phyloP scores from a whole-genome alignment of 1,140 invertebrate genomes.

The Acyrthosiphon pisum region DNA sequence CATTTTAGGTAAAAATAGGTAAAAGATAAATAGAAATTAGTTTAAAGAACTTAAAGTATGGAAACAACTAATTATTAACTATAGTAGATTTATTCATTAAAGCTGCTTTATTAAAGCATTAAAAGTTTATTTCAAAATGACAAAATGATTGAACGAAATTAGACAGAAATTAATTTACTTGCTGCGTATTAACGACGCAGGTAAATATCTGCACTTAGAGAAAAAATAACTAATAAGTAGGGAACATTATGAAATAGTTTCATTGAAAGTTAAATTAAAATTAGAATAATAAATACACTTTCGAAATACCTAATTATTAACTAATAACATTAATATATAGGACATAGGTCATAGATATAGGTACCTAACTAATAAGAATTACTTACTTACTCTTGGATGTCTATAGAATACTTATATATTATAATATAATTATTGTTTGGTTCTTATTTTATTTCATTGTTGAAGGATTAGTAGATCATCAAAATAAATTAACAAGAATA shows the following conservation, averaged over 20 bases:
- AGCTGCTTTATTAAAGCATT: background rate
- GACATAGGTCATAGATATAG: too few relatives aligned
- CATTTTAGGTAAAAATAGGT: background rate
- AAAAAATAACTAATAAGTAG: background rate
- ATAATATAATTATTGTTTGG: background rate
- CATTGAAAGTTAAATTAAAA: background rate
- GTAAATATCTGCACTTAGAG: background rate
- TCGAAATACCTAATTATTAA: background rate
- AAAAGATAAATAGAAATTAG: background rate
- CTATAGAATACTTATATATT: background rate
- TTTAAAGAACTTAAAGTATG: background rate
- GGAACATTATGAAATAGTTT: background rate
- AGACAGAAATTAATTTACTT: background rate
- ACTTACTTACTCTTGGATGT: too few relatives aligned
- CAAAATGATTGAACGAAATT: background rate
- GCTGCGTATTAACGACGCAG: background rate
- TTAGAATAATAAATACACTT: background rate
- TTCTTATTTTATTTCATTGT: background rate
- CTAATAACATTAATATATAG: background rate
- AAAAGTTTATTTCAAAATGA: constrained; percentile 6
- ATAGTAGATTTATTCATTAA: background rate
- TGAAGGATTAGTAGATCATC: background rate
- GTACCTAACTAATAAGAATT: too few relatives aligned
- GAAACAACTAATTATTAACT: background rate
- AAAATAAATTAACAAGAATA: background rate